These are phyloP conservation scores for Hesperophylax magnus DNA, from an alignment of 1,140 invertebrate genomes.

Conservation along the genomic window DNA sequence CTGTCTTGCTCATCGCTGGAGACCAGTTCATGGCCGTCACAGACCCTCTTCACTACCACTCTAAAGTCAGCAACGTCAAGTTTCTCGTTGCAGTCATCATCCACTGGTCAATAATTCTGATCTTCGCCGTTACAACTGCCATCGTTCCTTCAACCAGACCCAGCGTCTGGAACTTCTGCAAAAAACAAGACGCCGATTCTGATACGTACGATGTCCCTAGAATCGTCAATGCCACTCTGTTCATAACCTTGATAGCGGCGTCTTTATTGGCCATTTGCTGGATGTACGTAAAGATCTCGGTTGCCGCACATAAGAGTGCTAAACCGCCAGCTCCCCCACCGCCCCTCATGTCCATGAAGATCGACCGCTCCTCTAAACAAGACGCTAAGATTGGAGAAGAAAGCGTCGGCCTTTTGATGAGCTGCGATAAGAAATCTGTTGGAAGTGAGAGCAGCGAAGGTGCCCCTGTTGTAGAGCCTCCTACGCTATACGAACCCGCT, in stretches of 20 bases:
- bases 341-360: conserved; percentile 65
- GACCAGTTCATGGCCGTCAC: conserved; percentile 92
- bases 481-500: conserved; percentile 41
- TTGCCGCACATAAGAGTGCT: conserved; percentile 65
- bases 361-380: conserved; percentile 60
- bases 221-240: conserved; percentile 63
- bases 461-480: conserved; percentile 35
- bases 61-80: conserved; percentile 80
- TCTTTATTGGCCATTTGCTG: conserved; percentile 64
- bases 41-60: conserved; percentile 87
- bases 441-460: conserved; percentile 50
- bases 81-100: conserved; percentile 79
- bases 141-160: conserved; percentile 60
- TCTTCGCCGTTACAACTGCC: conserved; percentile 69
- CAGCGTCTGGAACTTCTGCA: conserved; percentile 60
- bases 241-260: conserved; percentile 63
- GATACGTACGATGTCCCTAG: conserved; percentile 34
- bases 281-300: conserved; percentile 68
- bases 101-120: conserved; percentile 76
- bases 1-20: conserved; percentile 85
- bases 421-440: conserved; percentile 50
- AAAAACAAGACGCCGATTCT: neutral
- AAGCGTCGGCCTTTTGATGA: conserved; percentile 48
- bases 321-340: conserved; percentile 64
- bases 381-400: conserved; percentile 63